Evolutionary conservation across 2,797 vertebrate species (phyloP).

Genomic region (Zalophus californianus): DNA sequence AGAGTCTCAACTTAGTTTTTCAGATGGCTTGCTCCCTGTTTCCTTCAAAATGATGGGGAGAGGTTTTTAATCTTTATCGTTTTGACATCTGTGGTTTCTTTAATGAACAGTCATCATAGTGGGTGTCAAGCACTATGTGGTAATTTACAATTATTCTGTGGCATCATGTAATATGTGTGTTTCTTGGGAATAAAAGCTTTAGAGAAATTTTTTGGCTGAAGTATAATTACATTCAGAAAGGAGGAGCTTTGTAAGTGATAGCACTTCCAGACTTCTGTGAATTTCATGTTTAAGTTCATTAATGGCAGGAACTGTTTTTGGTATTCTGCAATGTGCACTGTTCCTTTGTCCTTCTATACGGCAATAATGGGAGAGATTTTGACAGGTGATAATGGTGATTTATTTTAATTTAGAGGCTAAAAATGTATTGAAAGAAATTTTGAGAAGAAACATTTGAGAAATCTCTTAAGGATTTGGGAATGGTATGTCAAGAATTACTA

Average conservation of each 20-base stretch:
- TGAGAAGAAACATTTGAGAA: slow-evolving; percentile 32
- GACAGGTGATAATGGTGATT: neutral
- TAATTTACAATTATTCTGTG: neutral
- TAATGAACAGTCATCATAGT: neutral
- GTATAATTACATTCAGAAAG: slow-evolving; percentile 1
- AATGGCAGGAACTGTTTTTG: neutral
- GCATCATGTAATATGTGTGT: neutral
- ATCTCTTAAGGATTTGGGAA: slow-evolving; percentile 30
- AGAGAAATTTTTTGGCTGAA: neutral
- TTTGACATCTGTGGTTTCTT: slow-evolving; percentile 62
- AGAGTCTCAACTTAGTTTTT: slow-evolving; percentile 10
- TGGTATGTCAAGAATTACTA: slow-evolving; percentile 1
- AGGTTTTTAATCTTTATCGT: slow-evolving; percentile 48
- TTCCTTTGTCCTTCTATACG: neutral
- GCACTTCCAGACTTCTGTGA: neutral
- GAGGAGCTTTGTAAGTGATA: neutral
- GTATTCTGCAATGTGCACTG: neutral
- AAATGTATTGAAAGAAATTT: slow-evolving; percentile 16
- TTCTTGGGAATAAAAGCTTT: slow-evolving; percentile 1
- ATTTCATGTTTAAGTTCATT: neutral
- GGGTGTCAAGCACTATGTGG: neutral
- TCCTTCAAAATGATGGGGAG: slow-evolving; percentile 20
- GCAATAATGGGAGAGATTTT: neutral
- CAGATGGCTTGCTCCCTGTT: slow-evolving; percentile 44
- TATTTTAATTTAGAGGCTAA: slow-evolving; percentile 45